Base-by-base conservation (phyloP, 2,113 vertebrate species). In the Siniperca chuatsi region DNA sequence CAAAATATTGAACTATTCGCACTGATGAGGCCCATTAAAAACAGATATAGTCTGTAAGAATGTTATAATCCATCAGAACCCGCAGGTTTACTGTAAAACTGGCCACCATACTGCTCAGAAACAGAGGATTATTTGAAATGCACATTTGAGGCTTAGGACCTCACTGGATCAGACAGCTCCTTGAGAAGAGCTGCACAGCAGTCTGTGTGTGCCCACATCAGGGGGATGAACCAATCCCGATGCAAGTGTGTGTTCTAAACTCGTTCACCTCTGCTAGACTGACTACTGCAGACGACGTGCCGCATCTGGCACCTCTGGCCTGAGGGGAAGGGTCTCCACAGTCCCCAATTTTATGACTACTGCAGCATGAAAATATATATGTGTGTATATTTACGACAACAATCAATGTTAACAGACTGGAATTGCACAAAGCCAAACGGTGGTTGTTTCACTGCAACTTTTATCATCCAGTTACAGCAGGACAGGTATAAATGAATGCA, bases 141-240 rank as follows among this genome's bases (percentile, higher is more conserved):
- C 73, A 82, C 77, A 73, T 87, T 78, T 65, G 70, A 89, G 74
- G 74, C 58, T 57, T 13, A 33, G 21, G 76, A 67, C 54, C 66
- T 79, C 80, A 71, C 73, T 85, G 83, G 64, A 83, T 82, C 57
- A 82, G 73, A 62, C 75, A 25, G n/a, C 75, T 84, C n/a, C 74
- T 80, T 81, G 61, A 83, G 18, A 61, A 65, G 58, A 60, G 80
- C 82, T 85, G 81, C 74, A 65, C 82, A 81, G 73, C 79, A 62
- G 82, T 48, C 75, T 75, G 79, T 69, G 82, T 79, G 70, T 20
- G 55, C 8, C 62, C 62, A 79, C 75, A 72, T 25, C 50, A 9
- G 18, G 44, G 46, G 48, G 18, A 21, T 6, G 29, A 37, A 57
- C 74, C 48, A 57, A n/a, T 13, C 55, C 35, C 35, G 65, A 55